Evolutionary conservation across 2,888 invertebrate species (phyloP).

Genomic region (Pelosia muscerda): DNA sequence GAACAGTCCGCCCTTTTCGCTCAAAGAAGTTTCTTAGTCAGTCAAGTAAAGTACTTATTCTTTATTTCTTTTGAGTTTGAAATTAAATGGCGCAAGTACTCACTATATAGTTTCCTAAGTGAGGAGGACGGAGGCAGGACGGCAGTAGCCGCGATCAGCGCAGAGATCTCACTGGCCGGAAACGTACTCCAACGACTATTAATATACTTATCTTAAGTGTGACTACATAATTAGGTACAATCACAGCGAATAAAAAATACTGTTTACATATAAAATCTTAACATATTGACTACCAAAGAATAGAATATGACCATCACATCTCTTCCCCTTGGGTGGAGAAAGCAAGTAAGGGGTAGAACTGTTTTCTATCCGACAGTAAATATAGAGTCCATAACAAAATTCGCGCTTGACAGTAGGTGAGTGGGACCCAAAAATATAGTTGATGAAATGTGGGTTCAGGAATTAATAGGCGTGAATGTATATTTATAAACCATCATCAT

Average conservation of each 20-base stretch:
- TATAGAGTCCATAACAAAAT: too few species aligned
- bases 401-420: too few species aligned
- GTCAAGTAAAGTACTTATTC: too few species aligned
- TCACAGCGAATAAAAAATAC: not conserved
- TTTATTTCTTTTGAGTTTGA: not conserved
- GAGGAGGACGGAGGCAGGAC: not conserved
- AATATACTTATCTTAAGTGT: not conserved
- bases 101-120: not conserved
- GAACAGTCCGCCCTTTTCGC: not conserved
- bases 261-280: not conserved
- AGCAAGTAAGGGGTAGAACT: too few species aligned
- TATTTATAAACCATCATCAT: too few species aligned
- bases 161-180: conserved; percentile 6
- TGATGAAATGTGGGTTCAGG: too few species aligned
- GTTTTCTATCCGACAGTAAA: too few species aligned
- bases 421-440: too few species aligned
- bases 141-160: not conserved
- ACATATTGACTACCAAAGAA: too few species aligned
- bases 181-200: not conserved
- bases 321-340: too few species aligned
- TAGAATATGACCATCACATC: too few species aligned
- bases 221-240: not conserved
- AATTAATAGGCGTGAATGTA: too few species aligned
- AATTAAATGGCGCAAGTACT: not conserved
- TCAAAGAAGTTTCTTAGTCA: not conserved